A percentile compares a stretch with the other conserved stretches of the same genome.
These are phyloP conservation scores for Nyctibius grandis DNA, from an alignment of 2,797 vertebrate species.

Conservation along the genomic window DNA sequence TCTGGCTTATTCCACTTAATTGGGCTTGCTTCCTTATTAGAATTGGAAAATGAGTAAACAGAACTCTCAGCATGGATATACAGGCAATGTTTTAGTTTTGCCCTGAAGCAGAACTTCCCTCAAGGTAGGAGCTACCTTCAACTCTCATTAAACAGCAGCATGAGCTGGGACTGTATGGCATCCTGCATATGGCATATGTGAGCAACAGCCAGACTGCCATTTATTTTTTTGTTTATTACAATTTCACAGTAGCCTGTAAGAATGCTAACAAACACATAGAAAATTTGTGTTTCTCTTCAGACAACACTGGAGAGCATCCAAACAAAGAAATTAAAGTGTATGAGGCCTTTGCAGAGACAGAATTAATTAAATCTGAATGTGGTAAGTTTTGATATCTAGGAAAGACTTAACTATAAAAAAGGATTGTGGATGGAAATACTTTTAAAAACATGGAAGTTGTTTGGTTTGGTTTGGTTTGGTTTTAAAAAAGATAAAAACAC, in stretches of 20 bases:
- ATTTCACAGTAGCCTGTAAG: not conserved
- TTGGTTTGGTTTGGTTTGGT: not conserved
- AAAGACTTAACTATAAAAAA: not conserved
- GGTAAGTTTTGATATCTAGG: not conserved
- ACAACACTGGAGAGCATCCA: not conserved
- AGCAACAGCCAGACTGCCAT: not conserved
- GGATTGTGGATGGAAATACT: not conserved
- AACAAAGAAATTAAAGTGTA: not conserved
- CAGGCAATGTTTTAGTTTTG: not conserved
- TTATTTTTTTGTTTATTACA: not conserved
- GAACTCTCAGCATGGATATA: not conserved
- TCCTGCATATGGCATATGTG: not conserved
- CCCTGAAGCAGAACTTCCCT: not conserved
- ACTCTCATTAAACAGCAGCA: not conserved
- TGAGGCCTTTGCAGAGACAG: not conserved
- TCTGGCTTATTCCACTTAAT: not conserved
- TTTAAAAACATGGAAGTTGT: not conserved
- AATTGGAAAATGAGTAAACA: not conserved
- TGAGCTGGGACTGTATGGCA: not conserved
- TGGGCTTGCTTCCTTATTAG: not conserved
- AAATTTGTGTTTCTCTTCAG: not conserved
- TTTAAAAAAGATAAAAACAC: not conserved
- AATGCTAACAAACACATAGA: not conserved
- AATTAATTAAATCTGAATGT: not conserved
- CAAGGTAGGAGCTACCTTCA: not conserved